Conservation (phyloP, 2,888 invertebrate genomes). For the Cloeon dipterum region DNA sequence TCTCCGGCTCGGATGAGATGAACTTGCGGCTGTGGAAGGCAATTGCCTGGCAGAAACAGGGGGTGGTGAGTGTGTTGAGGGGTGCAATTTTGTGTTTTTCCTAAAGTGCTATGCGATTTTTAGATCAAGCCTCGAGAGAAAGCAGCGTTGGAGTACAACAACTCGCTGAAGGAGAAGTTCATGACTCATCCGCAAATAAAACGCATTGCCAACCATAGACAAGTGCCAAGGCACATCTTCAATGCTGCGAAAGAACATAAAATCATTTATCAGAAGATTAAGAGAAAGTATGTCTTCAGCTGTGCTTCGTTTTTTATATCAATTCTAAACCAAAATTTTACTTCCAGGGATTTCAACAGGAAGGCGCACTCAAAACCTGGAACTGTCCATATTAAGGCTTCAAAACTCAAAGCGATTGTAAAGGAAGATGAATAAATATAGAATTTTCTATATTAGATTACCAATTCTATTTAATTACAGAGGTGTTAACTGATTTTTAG, state of each 20-base stretch:
- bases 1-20: constrained; percentile 97
- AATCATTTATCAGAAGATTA: constrained; percentile 43
- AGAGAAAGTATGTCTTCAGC: constrained; percentile 33
- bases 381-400: constrained; percentile 52
- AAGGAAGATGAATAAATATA: constrained; percentile 39
- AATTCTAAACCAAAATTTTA: constrained; percentile 8
- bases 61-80: constrained; percentile 53
- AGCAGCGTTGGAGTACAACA: constrained; percentile 62
- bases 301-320: background rate
- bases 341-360: constrained; percentile 48
- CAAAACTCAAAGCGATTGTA: constrained; percentile 53
- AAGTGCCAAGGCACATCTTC: constrained; percentile 78
- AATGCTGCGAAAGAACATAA: constrained; percentile 58
- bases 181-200: constrained; percentile 81
- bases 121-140: constrained; percentile 67
- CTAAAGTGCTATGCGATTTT: constrained; percentile 6
- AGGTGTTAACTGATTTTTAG: too few species aligned
- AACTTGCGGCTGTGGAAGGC: constrained; percentile 98
- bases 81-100: constrained; percentile 20
- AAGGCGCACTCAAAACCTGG: constrained; percentile 72
- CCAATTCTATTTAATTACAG: too few species aligned
- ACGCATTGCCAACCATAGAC: constrained; percentile 78
- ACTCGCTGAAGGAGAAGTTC: constrained; percentile 78
- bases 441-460: too few species aligned
- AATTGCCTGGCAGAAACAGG: constrained; percentile 86